These are phyloP conservation scores for Cantharis flavilabris DNA, from an alignment of 2,888 invertebrate genomes.

Conservation along the genomic window DNA sequence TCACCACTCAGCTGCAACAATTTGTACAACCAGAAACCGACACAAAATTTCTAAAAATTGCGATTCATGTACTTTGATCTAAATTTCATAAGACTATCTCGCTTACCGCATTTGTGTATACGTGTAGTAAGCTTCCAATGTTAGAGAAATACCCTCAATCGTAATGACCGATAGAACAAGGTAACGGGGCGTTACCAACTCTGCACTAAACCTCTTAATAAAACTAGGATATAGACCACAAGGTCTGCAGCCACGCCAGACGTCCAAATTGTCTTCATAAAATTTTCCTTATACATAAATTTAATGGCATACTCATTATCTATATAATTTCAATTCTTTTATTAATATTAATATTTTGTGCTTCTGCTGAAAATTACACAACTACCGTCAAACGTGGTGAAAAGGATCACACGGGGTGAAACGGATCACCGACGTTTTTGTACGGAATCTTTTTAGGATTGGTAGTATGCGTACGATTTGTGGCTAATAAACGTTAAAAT, in stretches of 20 bases:
- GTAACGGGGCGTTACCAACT: not conserved
- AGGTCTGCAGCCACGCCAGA: not conserved
- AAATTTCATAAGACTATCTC: not conserved
- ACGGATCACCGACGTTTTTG: too few species aligned
- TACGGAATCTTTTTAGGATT: too few species aligned
- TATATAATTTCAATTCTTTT: not conserved
- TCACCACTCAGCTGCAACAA: too few species aligned
- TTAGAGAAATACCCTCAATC: not conserved
- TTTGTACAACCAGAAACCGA: not conserved
- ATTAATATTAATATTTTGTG: not conserved
- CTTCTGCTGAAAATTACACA: not conserved
- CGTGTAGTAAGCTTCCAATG: not conserved
- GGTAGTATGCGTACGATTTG: too few species aligned
- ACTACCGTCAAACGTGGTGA: too few species aligned
- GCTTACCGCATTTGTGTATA: not conserved
- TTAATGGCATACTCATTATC: not conserved
- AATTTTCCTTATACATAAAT: not conserved
- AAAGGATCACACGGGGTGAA: too few species aligned
- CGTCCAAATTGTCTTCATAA: not conserved
- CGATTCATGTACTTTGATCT: not conserved
- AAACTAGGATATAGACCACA: not conserved
- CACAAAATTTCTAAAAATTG: not conserved
- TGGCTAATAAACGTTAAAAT: too few species aligned
- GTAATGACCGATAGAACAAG: not conserved
- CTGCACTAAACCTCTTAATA: not conserved